Percentiles rank a stretch among this genome's conserved stretches.
Evolutionary conservation across 53 echinoderm and acorn worm genomes (phyloP).

Genomic region (Hippasteria phrygiana): DNA sequence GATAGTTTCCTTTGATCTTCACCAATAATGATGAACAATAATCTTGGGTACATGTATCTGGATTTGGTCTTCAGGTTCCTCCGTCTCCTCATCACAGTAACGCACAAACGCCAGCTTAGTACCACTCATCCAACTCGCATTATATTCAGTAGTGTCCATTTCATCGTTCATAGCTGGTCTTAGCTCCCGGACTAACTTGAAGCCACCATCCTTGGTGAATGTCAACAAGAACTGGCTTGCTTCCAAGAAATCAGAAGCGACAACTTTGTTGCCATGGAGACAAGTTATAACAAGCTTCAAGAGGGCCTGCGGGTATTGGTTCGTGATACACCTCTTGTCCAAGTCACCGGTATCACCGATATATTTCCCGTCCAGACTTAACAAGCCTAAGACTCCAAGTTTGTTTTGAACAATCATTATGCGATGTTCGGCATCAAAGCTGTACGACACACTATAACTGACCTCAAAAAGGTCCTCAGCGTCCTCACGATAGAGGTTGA

Average conservation of each 20-base stretch:
- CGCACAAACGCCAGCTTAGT: slow-evolving; percentile 11
- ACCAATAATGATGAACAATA: slow-evolving; percentile 21
- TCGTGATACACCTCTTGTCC: too few species aligned
- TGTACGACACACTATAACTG: background rate
- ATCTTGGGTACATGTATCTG: slow-evolving; percentile 3
- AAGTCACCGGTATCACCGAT: background rate
- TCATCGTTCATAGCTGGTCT: background rate
- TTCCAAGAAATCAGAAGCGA: background rate
- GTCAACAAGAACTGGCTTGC: background rate
- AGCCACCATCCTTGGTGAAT: background rate
- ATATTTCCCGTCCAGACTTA: background rate
- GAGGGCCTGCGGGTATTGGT: background rate
- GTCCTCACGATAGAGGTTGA: background rate
- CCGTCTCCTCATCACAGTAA: background rate
- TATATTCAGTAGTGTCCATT: background rate
- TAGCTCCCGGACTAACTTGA: background rate
- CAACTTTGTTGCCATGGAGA: background rate
- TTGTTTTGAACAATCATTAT: background rate
- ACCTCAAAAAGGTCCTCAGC: background rate
- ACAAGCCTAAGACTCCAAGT: background rate
- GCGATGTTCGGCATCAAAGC: background rate
- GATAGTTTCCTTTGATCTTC: background rate
- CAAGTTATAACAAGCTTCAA: background rate
- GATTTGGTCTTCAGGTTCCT: too few species aligned
- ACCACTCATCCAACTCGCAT: background rate